Evolutionary conservation across 2,113 vertebrate genomes (phyloP).

Genomic region (Phasianus colchicus): DNA sequence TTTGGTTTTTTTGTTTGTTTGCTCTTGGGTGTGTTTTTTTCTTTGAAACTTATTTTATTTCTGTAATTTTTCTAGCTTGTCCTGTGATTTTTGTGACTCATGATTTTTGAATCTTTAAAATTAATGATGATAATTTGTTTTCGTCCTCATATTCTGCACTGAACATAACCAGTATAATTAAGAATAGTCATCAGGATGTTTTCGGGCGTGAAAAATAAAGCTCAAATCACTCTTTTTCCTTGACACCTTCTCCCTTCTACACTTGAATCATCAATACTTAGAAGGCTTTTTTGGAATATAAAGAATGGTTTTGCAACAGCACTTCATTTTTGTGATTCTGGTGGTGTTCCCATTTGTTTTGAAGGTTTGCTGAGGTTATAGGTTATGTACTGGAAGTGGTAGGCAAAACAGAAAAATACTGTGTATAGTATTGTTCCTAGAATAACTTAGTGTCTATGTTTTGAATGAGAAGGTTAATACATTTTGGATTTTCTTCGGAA

Average conservation of each 20-base stretch:
- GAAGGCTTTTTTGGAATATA: neutral
- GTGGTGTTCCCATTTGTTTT: neutral
- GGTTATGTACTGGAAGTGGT: neutral
- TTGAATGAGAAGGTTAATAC: neutral
- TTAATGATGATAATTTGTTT: neutral
- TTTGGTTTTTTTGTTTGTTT: neutral
- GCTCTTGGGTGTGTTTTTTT: neutral
- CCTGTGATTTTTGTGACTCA: neutral
- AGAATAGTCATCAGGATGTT: neutral
- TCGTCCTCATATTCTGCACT: neutral
- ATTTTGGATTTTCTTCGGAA: neutral
- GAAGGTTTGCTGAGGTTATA: neutral
- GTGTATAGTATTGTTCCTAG: neutral
- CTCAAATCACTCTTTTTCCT: neutral
- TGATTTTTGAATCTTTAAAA: neutral
- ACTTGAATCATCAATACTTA: neutral
- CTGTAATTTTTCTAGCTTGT: neutral
- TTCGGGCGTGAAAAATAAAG: neutral
- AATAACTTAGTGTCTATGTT: neutral
- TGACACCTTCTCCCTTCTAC: neutral
- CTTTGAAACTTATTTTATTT: neutral
- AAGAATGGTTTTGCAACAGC: neutral
- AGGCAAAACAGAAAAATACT: neutral
- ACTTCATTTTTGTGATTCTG: neutral
- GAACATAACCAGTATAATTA: neutral